Percentiles rank a stretch among this genome's conserved stretches.
Evolutionary conservation across 1,140 invertebrate genomes (phyloP).

Genomic region (Ooceraea biroi): DNA sequence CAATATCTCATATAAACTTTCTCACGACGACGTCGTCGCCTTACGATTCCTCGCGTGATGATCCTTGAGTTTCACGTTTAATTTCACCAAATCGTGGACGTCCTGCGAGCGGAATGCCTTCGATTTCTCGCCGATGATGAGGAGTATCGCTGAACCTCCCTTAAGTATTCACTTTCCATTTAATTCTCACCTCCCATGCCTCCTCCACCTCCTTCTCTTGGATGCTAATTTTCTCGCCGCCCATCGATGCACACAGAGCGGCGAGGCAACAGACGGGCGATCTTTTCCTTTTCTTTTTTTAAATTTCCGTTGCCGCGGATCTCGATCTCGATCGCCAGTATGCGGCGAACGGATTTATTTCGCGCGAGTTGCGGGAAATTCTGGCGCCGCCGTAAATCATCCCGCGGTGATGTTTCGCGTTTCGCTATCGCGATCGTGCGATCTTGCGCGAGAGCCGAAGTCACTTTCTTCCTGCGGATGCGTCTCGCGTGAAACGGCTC

Average conservation of each 20-base stretch:
- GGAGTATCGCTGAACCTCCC: constrained; percentile 18
- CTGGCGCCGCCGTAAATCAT: constrained; percentile 34
- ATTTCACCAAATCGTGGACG: constrained; percentile 35
- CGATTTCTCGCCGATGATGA: constrained; percentile 46
- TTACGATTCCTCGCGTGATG: not conserved
- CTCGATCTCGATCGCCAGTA: constrained; percentile 4
- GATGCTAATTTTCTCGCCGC: too few relatives aligned
- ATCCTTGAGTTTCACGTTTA: constrained; percentile 14
- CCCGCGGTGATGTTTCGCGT: constrained; percentile 39
- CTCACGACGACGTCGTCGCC: not conserved
- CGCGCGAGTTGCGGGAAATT: constrained; percentile 13
- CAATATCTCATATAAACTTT: constrained; percentile 41
- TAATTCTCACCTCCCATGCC: not conserved
- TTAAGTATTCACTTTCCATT: constrained; percentile 21
- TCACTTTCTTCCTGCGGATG: constrained; percentile 63
- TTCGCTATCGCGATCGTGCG: constrained; percentile 32
- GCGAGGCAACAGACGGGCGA: not conserved
- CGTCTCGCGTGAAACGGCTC: constrained; percentile 50
- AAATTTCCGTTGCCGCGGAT: not conserved
- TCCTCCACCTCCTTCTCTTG: not conserved
- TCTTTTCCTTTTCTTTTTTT: not conserved
- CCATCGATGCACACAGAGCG: not conserved
- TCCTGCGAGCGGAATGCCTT: not conserved
- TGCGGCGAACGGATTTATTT: not conserved
- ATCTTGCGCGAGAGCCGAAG: constrained; percentile 45